Evolutionary conservation across 1,140 invertebrate species (phyloP), one percentile per base, ranked within the genome.

Genomic region (Ylistrum balloti): DNA sequence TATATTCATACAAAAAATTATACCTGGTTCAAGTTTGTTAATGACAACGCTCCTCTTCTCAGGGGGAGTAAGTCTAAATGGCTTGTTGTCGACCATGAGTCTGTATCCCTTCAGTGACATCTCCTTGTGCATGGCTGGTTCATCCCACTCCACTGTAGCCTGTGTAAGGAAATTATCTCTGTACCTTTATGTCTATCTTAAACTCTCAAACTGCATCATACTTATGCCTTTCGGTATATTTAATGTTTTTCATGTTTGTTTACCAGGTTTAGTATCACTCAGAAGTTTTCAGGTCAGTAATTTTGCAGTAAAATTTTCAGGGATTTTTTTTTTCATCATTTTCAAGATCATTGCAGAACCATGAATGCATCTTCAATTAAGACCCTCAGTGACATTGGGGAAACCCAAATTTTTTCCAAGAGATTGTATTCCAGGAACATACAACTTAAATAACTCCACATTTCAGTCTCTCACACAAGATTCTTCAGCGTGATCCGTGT

Each of bases 1-100:
- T n/a, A n/a, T n/a, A n/a, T n/a, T n/a, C n/a, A n/a, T n/a, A n/a
- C n/a, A n/a, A n/a, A n/a, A 45, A 45, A 0, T 15, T 17, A 17
- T 48, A 95, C 95, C 95, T 91, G 95, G 94, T 33, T 94, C 91
- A 85, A 96, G 86, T 90, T 95, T 95, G 90, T 95, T 94, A 33
- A 95, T 94, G 85, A 95, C 90, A 93, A 94, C 94, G 74, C 94
- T 92, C 56, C 93, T 86, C 9, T 93, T 94, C 34, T 94, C 93
- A 45, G 91, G 92, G 56, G 87, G 94, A 33, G 93, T 94, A 28
- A 93, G 88, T 45, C 93, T 93, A 15, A 95, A 90, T 20, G 93
- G 92, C 93, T 95, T 95, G 33, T 94, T 93, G 87, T 96, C 94
- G 33, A 95, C 93, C 85, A 94, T 93, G 20, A 96, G 91, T 88